Percentiles rank a stretch among this genome's conserved stretches.
phyloP scores from a whole-genome alignment of 2,797 vertebrate species.

The Anolis apletophallus region DNA sequence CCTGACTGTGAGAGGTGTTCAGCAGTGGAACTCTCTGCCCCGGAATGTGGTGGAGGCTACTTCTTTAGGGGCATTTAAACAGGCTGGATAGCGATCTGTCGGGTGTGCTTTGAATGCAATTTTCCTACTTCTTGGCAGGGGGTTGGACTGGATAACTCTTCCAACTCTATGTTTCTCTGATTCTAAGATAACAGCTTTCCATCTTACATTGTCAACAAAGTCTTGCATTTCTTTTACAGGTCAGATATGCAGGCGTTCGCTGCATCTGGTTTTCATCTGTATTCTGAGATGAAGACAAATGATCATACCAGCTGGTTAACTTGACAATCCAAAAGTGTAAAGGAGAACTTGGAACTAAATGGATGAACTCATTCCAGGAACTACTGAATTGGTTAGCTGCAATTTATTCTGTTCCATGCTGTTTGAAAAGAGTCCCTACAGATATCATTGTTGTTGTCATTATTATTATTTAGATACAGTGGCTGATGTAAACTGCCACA shows the following conservation, averaged over 20 bases:
- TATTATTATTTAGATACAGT: too few relatives aligned
- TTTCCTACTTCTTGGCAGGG: too few relatives aligned
- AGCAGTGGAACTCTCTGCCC: too few relatives aligned
- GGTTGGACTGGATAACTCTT: too few relatives aligned
- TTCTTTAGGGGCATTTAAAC: too few relatives aligned
- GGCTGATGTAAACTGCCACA: too few relatives aligned
- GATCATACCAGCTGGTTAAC: background rate
- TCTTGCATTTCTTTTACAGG: background rate
- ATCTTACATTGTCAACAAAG: background rate
- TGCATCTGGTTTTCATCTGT: slow-evolving; percentile 1
- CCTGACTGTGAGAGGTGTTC: too few relatives aligned
- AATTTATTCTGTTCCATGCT: background rate
- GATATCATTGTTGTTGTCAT: too few relatives aligned
- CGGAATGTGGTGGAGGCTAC: too few relatives aligned
- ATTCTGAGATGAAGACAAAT: rapidly evolving
- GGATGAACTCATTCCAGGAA: rapidly evolving
- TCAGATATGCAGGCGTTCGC: background rate
- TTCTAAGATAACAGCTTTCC: background rate
- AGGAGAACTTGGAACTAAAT: background rate
- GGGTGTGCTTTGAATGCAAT: too few relatives aligned
- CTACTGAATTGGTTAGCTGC: background rate
- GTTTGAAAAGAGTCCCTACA: background rate
- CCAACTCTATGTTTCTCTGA: too few relatives aligned
- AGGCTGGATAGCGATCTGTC: too few relatives aligned
- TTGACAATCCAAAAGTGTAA: rapidly evolving